Evolutionary conservation across 2,113 vertebrate genomes (phyloP).

Genomic region (Symphodus melops): DNA sequence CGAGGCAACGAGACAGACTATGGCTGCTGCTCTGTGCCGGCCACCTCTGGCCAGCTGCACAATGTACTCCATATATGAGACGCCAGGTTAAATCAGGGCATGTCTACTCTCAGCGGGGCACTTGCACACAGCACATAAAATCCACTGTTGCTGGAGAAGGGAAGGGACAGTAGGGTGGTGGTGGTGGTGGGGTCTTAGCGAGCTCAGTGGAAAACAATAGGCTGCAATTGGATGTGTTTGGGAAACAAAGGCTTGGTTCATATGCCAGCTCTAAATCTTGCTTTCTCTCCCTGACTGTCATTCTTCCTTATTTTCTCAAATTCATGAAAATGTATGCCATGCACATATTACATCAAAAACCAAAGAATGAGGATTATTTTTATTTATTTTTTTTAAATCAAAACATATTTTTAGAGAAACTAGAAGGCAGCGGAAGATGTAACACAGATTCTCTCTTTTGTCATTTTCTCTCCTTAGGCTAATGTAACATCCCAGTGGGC

Average conservation of each 20-base stretch:
- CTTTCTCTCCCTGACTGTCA: slow-evolving; percentile 24
- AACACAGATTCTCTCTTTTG: slow-evolving; percentile 11
- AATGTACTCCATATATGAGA: slow-evolving; percentile 46
- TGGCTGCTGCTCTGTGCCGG: slow-evolving; percentile 58
- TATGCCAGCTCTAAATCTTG: slow-evolving; percentile 46
- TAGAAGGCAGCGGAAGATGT: slow-evolving; percentile 15
- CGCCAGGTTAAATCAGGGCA: slow-evolving; percentile 71
- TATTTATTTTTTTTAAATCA: slow-evolving; percentile 15
- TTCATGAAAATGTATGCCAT: slow-evolving; percentile 27
- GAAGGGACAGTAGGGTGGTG: slow-evolving; percentile 48
- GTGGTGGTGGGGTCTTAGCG: slow-evolving; percentile 50
- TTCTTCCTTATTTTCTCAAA: slow-evolving; percentile 10
- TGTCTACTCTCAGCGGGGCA: slow-evolving; percentile 44
- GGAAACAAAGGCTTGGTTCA: slow-evolving; percentile 78
- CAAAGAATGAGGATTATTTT: neutral
- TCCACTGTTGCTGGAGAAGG: slow-evolving; percentile 56
- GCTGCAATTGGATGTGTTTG: slow-evolving; percentile 74
- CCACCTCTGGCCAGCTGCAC: slow-evolving; percentile 74
- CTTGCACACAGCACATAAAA: slow-evolving; percentile 41
- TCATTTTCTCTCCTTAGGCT: slow-evolving; percentile 31
- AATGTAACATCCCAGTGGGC: slow-evolving; percentile 47
- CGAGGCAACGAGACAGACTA: slow-evolving; percentile 55
- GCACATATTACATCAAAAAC: slow-evolving; percentile 25
- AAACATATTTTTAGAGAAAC: slow-evolving; percentile 10
- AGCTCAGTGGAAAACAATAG: slow-evolving; percentile 76